phyloP scores from a whole-genome alignment of 2,113 vertebrate genomes.

The Oreamnos americanus region DNA sequence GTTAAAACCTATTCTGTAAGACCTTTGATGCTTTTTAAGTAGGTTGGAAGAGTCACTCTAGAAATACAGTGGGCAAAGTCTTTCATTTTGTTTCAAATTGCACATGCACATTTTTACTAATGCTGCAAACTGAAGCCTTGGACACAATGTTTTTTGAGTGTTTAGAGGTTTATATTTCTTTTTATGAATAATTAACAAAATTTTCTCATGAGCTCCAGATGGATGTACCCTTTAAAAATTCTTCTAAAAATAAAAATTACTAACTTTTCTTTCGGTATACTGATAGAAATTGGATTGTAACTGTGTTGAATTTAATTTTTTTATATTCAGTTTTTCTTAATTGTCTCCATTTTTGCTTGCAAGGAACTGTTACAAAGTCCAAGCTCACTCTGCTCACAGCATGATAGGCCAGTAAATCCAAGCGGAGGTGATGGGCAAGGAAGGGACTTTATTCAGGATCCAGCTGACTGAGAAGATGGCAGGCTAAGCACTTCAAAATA shows the following conservation, averaged over 20 bases:
- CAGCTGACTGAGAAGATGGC: not conserved
- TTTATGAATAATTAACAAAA: slow-evolving; percentile 21
- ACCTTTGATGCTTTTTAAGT: not conserved
- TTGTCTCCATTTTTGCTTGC: slow-evolving; percentile 8
- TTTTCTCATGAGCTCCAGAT: not conserved
- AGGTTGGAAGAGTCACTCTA: not conserved
- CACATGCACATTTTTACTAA: not conserved
- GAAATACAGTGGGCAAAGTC: not conserved
- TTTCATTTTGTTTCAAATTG: not conserved
- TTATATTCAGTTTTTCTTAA: not conserved
- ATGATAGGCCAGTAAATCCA: not conserved
- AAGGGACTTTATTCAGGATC: not conserved
- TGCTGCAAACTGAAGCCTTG: not conserved
- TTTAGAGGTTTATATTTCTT: slow-evolving; percentile 21
- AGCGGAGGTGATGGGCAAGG: not conserved
- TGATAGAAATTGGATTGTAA: not conserved
- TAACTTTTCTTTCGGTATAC: not conserved
- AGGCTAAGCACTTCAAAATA: not conserved
- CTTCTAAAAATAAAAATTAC: not conserved
- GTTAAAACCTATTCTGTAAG: not conserved
- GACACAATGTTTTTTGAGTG: not conserved
- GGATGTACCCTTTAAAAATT: not conserved
- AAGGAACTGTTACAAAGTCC: not conserved
- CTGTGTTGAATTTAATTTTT: slow-evolving; percentile 7
- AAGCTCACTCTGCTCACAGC: not conserved